phyloP scores from a whole-genome alignment of 2,113 vertebrate species.

The Acinonyx jubatus region DNA sequence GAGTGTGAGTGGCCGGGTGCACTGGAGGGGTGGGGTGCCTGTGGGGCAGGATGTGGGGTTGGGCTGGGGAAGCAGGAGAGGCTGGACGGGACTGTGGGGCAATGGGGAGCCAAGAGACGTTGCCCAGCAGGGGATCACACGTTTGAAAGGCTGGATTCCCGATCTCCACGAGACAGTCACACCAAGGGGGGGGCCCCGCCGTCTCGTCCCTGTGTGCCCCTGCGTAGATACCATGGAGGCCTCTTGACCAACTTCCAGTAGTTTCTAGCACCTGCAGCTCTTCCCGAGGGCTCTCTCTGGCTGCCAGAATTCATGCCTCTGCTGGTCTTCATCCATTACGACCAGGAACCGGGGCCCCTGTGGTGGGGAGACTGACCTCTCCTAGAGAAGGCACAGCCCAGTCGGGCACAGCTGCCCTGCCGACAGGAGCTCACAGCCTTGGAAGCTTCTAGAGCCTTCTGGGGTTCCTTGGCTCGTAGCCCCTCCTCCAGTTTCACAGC shows the following conservation, averaged over 20 bases:
- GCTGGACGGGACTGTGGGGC: neutral
- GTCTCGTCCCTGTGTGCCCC: fast-evolving
- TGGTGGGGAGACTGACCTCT: neutral
- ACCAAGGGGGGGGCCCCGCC: fast-evolving
- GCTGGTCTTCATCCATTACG: fast-evolving
- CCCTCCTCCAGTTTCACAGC: neutral
- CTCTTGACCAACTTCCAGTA: neutral
- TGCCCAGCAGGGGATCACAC: neutral
- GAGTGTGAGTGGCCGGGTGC: fast-evolving
- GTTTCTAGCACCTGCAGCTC: neutral
- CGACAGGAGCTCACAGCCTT: neutral
- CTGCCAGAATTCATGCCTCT: neutral
- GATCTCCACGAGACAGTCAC: neutral
- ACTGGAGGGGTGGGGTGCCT: too few species aligned
- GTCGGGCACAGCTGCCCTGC: neutral
- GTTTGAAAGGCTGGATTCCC: neutral
- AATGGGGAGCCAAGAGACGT: neutral
- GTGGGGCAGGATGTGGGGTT: neutral
- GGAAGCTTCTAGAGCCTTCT: neutral
- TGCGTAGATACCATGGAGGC: fast-evolving
- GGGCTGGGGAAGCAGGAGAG: neutral
- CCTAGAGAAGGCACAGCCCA: neutral
- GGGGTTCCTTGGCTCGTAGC: neutral
- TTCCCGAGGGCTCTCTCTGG: neutral
- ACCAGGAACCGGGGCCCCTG: neutral